Percentiles rank a stretch among this genome's conserved stretches.
Conservation (phyloP, 1,140 invertebrate species). For the Micrasema longulum region DNA sequence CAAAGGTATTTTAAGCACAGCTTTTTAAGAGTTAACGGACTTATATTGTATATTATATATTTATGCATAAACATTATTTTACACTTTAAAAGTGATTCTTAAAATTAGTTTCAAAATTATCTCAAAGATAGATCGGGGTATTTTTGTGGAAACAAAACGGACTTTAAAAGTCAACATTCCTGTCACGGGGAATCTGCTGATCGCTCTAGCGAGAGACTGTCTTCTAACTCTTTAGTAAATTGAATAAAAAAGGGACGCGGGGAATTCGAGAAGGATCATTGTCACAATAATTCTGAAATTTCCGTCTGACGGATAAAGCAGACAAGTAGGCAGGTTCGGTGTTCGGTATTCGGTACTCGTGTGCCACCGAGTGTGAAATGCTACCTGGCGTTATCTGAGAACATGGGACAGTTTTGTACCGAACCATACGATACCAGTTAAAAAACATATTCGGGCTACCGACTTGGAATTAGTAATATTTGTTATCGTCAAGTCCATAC, state of each 20-base stretch:
- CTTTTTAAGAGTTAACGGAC: too few relatives aligned
- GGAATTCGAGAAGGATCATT: constrained; percentile 32
- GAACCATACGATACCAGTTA: constrained; percentile 30
- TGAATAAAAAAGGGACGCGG: constrained; percentile 18
- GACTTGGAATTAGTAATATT: constrained; percentile 4
- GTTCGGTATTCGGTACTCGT: neutral
- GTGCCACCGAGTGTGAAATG: constrained; percentile 34
- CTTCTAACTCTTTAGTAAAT: constrained; percentile 5
- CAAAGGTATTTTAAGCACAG: too few relatives aligned
- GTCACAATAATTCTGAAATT: constrained; percentile 21
- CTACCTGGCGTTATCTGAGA: constrained; percentile 37
- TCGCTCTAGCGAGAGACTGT: constrained; percentile 9
- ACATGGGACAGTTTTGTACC: constrained; percentile 38
- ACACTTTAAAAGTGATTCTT: too few relatives aligned
- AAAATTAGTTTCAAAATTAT: too few relatives aligned
- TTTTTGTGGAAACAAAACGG: neutral
- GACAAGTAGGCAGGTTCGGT: neutral
- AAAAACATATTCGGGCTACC: constrained; percentile 27
- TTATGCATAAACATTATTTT: too few relatives aligned
- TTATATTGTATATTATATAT: too few relatives aligned
- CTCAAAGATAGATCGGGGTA: too few relatives aligned
- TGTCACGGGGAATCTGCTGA: neutral
- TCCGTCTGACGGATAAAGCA: constrained; percentile 8
- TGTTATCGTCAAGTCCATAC: neutral
- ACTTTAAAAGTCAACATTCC: neutral